phyloP scores from a whole-genome alignment of 2,888 invertebrate species.

The Criorhina ranunculi region DNA sequence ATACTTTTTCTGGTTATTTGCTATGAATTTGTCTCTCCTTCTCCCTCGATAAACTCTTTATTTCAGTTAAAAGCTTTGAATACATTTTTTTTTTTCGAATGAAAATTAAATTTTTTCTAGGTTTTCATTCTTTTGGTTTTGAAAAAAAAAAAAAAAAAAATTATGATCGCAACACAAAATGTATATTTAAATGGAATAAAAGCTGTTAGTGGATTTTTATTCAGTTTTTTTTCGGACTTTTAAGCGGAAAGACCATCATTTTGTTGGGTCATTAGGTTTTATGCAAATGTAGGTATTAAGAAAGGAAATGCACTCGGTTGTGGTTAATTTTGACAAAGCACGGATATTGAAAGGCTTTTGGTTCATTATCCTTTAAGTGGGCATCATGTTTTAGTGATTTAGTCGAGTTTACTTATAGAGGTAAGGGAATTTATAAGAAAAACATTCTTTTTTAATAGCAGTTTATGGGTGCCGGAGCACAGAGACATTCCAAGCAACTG shows the following conservation, averaged over 20 bases:
- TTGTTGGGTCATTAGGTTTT: background rate
- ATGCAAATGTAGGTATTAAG: no score
- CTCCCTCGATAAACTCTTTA: conserved; percentile 14
- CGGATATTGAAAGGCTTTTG: no score
- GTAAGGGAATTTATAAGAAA: no score
- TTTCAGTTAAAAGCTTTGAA: conserved; percentile 4
- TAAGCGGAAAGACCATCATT: background rate
- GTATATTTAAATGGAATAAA: background rate
- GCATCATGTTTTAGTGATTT: no score
- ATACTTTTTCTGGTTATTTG: background rate
- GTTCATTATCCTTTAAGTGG: no score
- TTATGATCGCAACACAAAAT: background rate
- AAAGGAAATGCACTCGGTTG: no score
- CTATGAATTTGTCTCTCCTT: background rate
- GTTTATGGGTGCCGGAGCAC: no score
- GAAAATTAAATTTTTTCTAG: background rate
- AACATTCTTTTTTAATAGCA: no score
- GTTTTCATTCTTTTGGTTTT: background rate
- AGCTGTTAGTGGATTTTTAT: background rate
- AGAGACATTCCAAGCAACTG: no score
- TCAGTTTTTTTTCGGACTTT: background rate
- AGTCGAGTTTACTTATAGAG: no score
- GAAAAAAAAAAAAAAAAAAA: conserved; percentile 13
- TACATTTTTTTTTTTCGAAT: background rate
- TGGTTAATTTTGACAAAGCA: no score